Evolutionary conservation across 1,140 invertebrate genomes (phyloP).

Genomic region (Musca domestica): DNA sequence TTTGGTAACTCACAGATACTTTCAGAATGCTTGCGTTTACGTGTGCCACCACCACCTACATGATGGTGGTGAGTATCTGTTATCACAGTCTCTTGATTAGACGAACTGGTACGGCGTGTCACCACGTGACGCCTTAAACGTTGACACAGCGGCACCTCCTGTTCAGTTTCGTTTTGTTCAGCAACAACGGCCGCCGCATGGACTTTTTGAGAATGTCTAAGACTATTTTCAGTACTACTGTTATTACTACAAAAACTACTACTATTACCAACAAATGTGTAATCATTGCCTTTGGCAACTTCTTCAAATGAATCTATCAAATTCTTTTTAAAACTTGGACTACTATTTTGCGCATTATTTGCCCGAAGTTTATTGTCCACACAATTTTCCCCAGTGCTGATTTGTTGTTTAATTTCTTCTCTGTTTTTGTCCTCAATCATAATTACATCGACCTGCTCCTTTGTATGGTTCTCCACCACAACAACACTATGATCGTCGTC

Average conservation of each 20-base stretch:
- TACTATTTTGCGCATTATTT: slow-evolving; percentile 1
- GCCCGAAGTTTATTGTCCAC: too few relatives aligned
- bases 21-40: slow-evolving; percentile 32
- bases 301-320: slow-evolving; percentile 44
- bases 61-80: slow-evolving; percentile 3
- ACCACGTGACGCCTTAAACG: slow-evolving; percentile 1
- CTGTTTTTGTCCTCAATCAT: too few relatives aligned
- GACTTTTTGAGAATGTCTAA: not conserved
- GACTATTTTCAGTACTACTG: not conserved
- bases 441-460: too few relatives aligned
- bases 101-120: slow-evolving; percentile 3
- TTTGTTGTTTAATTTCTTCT: too few relatives aligned
- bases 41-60: slow-evolving; percentile 7
- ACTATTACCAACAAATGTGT: too few relatives aligned
- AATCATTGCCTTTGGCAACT: slow-evolving; percentile 7
- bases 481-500: not conserved
- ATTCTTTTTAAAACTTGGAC: slow-evolving; percentile 48
- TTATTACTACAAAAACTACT: not conserved
- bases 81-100: slow-evolving; percentile 6
- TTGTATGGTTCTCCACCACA: too few relatives aligned
- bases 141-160: not conserved
- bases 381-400: too few relatives aligned
- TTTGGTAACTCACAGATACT: not conserved
- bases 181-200: not conserved
- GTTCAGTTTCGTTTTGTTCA: too few relatives aligned